These are phyloP conservation scores for Calcarius lapponicus DNA, from an alignment of 2,797 vertebrate species.

Conservation along the genomic window DNA sequence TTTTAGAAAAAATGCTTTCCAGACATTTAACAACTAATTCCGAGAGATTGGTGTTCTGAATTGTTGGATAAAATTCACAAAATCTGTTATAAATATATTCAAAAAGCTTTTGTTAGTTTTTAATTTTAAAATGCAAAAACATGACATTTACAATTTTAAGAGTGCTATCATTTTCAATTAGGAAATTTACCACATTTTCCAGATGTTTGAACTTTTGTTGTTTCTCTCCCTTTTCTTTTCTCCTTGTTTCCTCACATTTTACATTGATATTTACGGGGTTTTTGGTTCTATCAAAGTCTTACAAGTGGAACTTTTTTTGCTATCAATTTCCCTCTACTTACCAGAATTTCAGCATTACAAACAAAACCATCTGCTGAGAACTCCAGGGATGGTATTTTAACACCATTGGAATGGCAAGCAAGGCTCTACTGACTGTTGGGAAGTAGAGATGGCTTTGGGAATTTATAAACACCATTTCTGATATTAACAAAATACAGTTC, in stretches of 20 bases:
- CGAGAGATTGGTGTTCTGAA: rapidly evolving
- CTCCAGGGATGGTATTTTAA: not conserved
- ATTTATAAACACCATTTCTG: not conserved
- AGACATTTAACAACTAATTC: not conserved
- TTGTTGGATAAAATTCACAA: not conserved
- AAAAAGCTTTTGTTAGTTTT: not conserved
- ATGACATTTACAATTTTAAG: not conserved
- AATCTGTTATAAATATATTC: not conserved
- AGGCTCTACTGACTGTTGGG: not conserved
- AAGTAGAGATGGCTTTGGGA: not conserved
- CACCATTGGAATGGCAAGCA: not conserved
- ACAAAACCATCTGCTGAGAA: not conserved
- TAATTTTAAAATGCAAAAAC: not conserved
- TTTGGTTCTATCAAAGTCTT: not conserved
- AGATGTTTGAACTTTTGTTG: not conserved
- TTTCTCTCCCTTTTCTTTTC: not conserved
- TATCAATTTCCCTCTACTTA: not conserved
- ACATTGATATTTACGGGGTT: not conserved
- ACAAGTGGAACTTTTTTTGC: not conserved
- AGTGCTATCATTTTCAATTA: not conserved
- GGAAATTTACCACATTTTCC: not conserved
- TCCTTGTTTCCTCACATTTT: not conserved
- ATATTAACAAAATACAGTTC: not conserved
- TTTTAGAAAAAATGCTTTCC: not conserved
- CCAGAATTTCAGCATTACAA: not conserved